Evolutionary conservation across 2,113 vertebrate genomes (phyloP), one percentile per base, ranked within the genome.

Genomic region (Leuciscus idus): DNA sequence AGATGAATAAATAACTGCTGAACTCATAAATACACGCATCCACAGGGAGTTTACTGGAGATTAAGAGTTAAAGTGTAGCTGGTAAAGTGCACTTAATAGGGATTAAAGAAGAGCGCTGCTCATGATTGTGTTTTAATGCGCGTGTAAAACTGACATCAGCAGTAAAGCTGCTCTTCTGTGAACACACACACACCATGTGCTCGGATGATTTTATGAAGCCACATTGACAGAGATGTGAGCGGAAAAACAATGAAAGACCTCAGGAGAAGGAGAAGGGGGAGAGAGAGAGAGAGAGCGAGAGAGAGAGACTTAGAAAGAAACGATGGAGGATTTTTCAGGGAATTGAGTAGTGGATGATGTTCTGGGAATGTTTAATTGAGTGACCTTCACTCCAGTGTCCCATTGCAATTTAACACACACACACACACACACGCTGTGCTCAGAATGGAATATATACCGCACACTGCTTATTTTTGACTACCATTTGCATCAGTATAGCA

Each of bases 371-470:
- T 23, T 46, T 39, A 83, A 70, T 70, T 72, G 64, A 73, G 30
- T 46, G 68, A 84, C 82, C 82, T 84, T 73, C 50, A 59, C 26
- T 84, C 52, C 70, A 84, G 70, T 36, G 70, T 84, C 70, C 70
- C 68, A 84, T 52, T 59, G 66, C 19, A 52, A 84, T 74, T 57
- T 36, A 57, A 57, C 86, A 83, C 80, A 66, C 68, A 81, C 84
- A 33, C 64, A 81, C 43, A 68, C 10, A 15, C 85, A 77, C 15
- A 83, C 74, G 2, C 55, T 21, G 19, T 57, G 19, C 19, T 57
- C 55, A 57, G 55, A 21, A 23, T 21, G 19, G 6, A 7, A 7
- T 57, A 62, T 48, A 28, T 13, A 26, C n/a, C 13, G 61, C n/a
- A 62, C 59, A 26, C 3, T 4, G 26, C 1, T 28, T 28, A 28